phyloP scores from a whole-genome alignment of 2,113 vertebrate genomes.

The Puma concolor region DNA sequence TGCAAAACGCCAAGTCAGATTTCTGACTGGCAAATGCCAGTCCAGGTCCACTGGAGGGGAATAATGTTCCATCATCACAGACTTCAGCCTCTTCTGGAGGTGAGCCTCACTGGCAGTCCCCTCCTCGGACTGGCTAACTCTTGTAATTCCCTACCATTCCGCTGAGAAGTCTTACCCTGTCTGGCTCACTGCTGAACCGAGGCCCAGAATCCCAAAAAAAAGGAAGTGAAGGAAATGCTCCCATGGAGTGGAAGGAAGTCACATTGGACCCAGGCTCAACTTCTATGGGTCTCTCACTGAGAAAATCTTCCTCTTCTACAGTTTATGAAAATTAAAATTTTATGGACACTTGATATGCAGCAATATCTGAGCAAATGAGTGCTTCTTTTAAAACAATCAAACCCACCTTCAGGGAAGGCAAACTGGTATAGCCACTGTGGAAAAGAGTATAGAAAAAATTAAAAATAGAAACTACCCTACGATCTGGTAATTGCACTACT shows the following conservation, averaged over 20 bases:
- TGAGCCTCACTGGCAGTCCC: background rate
- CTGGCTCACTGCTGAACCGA: background rate
- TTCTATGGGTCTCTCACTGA: background rate
- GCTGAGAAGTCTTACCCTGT: background rate
- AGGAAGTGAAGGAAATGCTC: background rate
- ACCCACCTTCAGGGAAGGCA: background rate
- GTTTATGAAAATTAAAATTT: background rate
- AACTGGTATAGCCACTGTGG: background rate
- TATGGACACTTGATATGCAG: background rate
- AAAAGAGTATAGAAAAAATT: background rate
- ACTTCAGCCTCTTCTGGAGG: background rate
- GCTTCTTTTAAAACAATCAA: background rate
- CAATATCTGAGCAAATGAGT: background rate
- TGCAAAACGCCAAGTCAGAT: background rate
- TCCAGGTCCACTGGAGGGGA: background rate
- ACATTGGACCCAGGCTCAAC: background rate
- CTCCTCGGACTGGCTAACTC: too few relatives aligned
- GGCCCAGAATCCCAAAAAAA: background rate
- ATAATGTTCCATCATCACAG: fast-evolving
- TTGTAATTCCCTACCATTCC: background rate
- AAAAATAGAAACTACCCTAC: background rate
- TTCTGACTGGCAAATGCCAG: background rate
- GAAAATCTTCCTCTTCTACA: background rate
- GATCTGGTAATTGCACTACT: background rate
- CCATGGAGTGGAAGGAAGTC: background rate